These are phyloP conservation scores for Echeneis naucrates DNA, from an alignment of 2,797 vertebrate species.

Conservation along the genomic window DNA sequence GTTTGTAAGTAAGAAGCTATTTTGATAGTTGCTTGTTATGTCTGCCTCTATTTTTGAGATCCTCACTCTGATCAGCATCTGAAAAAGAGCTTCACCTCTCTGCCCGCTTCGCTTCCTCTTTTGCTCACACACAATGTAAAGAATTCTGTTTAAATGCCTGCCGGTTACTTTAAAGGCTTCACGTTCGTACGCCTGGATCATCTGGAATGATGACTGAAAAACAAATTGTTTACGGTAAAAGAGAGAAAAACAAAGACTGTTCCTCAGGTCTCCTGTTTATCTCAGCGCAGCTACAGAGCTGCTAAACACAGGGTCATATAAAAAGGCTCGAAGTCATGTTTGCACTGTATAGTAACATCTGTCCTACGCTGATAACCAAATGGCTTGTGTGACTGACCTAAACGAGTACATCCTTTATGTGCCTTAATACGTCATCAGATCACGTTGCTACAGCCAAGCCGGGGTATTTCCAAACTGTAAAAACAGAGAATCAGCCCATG, in stretches of 20 bases:
- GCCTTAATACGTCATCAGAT: conserved; percentile 51
- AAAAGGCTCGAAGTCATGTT: conserved; percentile 59
- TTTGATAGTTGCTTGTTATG: conserved; percentile 60
- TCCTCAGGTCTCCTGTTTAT: conserved; percentile 67
- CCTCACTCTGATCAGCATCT: conserved; percentile 9
- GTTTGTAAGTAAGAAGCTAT: conserved; percentile 23
- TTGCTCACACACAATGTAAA: conserved; percentile 5
- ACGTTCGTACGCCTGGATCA: conserved; percentile 13
- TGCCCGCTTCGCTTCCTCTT: conserved; percentile 10
- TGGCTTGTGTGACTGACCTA: conserved; percentile 34
- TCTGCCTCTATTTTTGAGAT: conserved; percentile 47
- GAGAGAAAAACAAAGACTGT: conserved; percentile 17
- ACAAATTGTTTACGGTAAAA: conserved; percentile 50
- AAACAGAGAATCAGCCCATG: conserved; percentile 35
- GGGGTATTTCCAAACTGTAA: conserved; percentile 52
- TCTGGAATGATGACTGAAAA: conserved; percentile 21
- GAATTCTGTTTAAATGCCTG: conserved; percentile 15
- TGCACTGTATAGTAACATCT: conserved; percentile 56
- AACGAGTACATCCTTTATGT: conserved; percentile 58
- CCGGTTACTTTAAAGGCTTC: conserved; percentile 19
- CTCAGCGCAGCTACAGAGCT: conserved; percentile 46
- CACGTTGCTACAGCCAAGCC: conserved; percentile 4
- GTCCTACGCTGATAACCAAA: conserved; percentile 58
- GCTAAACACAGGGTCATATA: conserved; percentile 54
- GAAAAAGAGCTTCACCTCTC: background rate